Conservation (phyloP, 2,113 vertebrate species). For the Cavia porcellus region DNA sequence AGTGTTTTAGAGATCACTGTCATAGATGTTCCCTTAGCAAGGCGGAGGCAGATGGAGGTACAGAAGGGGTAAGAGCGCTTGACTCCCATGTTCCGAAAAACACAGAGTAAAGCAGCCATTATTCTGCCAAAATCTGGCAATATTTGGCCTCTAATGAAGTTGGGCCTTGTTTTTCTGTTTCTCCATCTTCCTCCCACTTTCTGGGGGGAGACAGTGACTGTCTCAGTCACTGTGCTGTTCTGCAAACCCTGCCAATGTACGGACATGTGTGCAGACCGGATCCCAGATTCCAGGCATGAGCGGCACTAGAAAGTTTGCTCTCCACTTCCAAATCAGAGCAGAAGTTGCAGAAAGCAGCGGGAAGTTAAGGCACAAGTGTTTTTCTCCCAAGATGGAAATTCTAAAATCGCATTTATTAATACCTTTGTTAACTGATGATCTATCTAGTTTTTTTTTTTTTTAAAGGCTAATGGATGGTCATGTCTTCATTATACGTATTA, state of each 20-base stretch:
- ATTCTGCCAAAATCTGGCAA: constrained; percentile 63
- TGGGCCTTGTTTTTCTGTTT: constrained; percentile 69
- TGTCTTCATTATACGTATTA: not conserved
- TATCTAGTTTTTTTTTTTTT: constrained; percentile 11
- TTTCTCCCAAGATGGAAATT: not conserved
- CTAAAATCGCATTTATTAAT: not conserved
- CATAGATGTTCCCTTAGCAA: constrained; percentile 10
- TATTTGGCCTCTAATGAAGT: constrained; percentile 69
- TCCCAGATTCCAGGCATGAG: not conserved
- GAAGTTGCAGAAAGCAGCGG: not conserved
- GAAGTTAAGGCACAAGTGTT: not conserved
- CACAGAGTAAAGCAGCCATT: not conserved
- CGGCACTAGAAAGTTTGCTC: not conserved
- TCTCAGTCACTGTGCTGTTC: constrained; percentile 38
- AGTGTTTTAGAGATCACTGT: not conserved
- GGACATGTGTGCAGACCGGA: not conserved
- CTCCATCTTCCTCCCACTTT: constrained; percentile 60
- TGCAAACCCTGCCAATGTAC: constrained; percentile 44
- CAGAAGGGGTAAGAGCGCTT: constrained; percentile 75
- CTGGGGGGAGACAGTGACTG: constrained; percentile 43
- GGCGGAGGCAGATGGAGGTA: constrained; percentile 75
- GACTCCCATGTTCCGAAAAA: constrained; percentile 59
- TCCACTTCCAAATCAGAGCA: not conserved
- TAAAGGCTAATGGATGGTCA: not conserved
- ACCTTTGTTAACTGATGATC: not conserved